phyloP scores from a whole-genome alignment of 2,113 vertebrate genomes.

The Hyperoodon ampullatus region DNA sequence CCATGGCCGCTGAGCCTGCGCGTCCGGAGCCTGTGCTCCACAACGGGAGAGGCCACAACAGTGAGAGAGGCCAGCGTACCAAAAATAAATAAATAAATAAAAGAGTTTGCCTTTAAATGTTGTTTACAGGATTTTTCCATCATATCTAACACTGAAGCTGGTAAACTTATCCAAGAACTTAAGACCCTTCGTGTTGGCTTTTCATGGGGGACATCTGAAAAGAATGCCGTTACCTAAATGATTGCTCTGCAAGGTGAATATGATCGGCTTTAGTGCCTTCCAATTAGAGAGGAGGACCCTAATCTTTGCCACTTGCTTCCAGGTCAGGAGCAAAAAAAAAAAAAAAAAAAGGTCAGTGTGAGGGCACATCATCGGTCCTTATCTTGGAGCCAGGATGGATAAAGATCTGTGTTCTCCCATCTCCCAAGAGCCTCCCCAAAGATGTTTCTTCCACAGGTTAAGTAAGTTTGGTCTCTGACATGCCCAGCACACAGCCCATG shows the following conservation, averaged over 20 bases:
- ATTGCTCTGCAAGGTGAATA: not conserved
- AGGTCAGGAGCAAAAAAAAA: not conserved
- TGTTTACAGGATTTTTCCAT: not conserved
- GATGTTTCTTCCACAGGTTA: not conserved
- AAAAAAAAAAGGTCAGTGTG: not conserved
- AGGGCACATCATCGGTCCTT: not conserved
- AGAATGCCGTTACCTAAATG: not conserved
- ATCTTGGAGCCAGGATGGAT: not conserved
- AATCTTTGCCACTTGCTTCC: not conserved
- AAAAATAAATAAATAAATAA: too few relatives aligned
- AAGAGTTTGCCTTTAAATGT: not conserved
- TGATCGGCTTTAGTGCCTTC: not conserved
- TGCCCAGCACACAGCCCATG: not conserved
- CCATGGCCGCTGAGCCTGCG: too few relatives aligned
- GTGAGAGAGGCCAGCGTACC: too few relatives aligned
- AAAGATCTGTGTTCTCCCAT: not conserved
- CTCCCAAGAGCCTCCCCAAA: not conserved
- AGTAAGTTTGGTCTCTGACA: not conserved
- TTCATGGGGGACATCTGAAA: not conserved
- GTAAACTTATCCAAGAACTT: not conserved
- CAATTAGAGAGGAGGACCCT: not conserved
- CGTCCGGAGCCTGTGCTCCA: too few relatives aligned
- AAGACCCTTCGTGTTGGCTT: not conserved
- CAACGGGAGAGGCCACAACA: too few relatives aligned
- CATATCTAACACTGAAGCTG: not conserved